Base-by-base conservation (phyloP, 2,113 vertebrate genomes). In the Mus spicilegus region DNA sequence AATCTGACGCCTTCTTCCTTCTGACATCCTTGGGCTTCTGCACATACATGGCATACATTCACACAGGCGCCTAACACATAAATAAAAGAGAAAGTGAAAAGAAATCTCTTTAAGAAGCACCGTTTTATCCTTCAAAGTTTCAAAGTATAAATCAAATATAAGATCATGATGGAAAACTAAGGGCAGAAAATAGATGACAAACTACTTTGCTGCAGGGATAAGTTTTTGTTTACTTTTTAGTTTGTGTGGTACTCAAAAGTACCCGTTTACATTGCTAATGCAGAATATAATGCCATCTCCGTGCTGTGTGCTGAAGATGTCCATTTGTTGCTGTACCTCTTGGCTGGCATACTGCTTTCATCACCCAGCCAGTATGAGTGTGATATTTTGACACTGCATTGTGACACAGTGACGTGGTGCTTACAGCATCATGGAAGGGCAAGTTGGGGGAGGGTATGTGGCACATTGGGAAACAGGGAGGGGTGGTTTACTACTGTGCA, bases 361-460 rank as follows among this genome's bases (percentile, higher is more conserved):
- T 89, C 90, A 78, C 72, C 61, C n/a, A 90, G 56, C 54, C 87
- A 82, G 89, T 87, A 91, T 56, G 63, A 87, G 13, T 67, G 91
- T 97, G 93, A 95, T 80, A 97, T 95, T 86, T 87, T 97, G 97
- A 96, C 94, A 95, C 28, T 85, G 90, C 28, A 51, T 69, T 63
- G 42, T 95, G 95, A 91, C 95, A 96, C 42, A 39, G 56, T 96
- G 96, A 96, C 92, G 88, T 6, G 8, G 56, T 95, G 90, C 73
- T 96, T 96, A 69, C 67, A 95, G 91, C 81, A 94, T 65, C 94
- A 93, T 95, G 39, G 73, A 91, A 93, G 92, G 82, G 87, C 90
- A 95, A 82, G 89, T 56, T 93, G 92, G 93, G 93, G 1, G 30
- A 70, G 58, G 85, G 19, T 36, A 51, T 36, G 6, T 51, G 92